Evolutionary conservation across 2,113 vertebrate genomes (phyloP).

Genomic region (Pseudopipra pipra): DNA sequence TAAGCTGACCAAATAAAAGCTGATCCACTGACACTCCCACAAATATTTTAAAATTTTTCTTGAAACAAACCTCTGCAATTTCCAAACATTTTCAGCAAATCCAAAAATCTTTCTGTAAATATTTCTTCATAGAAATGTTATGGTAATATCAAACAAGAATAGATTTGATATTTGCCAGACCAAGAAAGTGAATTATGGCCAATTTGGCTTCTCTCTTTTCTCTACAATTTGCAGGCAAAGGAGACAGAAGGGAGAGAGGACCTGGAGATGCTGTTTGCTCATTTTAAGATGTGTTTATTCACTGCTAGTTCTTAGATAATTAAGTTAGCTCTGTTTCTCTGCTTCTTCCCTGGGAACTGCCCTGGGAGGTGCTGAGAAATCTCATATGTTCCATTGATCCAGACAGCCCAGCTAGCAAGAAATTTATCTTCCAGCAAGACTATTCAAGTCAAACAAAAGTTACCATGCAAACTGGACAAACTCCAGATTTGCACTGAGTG

Average conservation of each 20-base stretch:
- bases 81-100: not conserved
- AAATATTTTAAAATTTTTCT: not conserved
- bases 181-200: not conserved
- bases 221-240: not conserved
- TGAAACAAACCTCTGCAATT: not conserved
- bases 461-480: not conserved
- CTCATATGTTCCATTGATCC: not conserved
- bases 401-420: not conserved
- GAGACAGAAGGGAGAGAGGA: not conserved
- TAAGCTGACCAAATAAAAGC: not conserved
- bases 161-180: not conserved
- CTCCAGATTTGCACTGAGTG: not conserved
- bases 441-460: not conserved
- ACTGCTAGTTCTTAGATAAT: not conserved
- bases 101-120: not conserved
- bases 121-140: not conserved
- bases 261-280: not conserved
- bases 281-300: not conserved
- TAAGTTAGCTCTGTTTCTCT: not conserved
- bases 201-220: not conserved
- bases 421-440: not conserved
- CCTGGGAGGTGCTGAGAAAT: not conserved
- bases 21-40: not conserved
- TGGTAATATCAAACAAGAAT: not conserved
- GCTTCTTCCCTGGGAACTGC: not conserved